These are phyloP conservation scores for Gymnocheta viridis DNA, from an alignment of 2,888 invertebrate genomes.

Conservation along the genomic window DNA sequence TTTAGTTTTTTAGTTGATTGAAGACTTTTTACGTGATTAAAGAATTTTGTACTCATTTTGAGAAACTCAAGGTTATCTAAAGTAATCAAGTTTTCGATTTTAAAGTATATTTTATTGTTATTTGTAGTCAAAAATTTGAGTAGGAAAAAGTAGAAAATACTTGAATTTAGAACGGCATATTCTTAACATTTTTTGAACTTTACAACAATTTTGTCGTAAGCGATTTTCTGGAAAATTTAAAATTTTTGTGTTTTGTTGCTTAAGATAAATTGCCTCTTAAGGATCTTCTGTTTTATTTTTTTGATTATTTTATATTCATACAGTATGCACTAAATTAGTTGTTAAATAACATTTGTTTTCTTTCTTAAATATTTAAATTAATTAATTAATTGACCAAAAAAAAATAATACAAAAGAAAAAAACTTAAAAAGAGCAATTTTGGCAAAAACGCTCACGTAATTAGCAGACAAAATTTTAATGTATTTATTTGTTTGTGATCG, in stretches of 20 bases:
- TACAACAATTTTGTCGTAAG: neutral
- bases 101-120: too few species aligned
- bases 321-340: neutral
- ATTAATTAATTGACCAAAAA: slow-evolving; percentile 28
- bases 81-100: too few species aligned
- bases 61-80: too few species aligned
- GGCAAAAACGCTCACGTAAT: slow-evolving; percentile 52
- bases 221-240: neutral
- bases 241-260: neutral
- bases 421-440: neutral
- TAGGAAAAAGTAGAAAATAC: too few species aligned
- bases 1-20: too few species aligned
- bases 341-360: neutral
- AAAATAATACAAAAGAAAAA: neutral
- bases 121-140: too few species aligned
- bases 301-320: neutral
- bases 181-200: neutral
- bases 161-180: too few species aligned
- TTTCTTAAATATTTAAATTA: neutral
- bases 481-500: slow-evolving; percentile 28
- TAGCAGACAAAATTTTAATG: slow-evolving; percentile 41
- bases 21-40: too few species aligned
- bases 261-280: neutral
- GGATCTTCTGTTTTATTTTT: neutral
- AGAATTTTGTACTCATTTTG: too few species aligned